Evolutionary conservation across 1,140 invertebrate species (phyloP).

Genomic region (Apocrypta bakeri): DNA sequence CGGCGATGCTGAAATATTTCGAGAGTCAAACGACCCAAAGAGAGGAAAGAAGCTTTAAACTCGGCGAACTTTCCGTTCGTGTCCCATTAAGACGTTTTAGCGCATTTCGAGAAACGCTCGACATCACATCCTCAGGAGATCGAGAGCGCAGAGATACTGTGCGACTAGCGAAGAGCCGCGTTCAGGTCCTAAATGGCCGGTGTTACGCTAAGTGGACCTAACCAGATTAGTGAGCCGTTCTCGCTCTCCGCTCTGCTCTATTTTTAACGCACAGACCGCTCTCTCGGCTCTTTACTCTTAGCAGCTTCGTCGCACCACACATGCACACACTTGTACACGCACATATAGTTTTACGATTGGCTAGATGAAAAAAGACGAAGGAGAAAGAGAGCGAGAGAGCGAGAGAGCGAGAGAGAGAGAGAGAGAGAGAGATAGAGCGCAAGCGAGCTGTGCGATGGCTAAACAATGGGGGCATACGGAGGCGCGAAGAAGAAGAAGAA

Average conservation of each 20-base stretch:
- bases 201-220: conserved; percentile 70
- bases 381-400: not conserved
- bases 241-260: conserved; percentile 60
- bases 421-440: not conserved
- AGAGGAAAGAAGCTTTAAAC: not conserved
- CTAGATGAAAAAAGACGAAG: not conserved
- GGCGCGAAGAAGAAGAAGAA: conserved; percentile 35
- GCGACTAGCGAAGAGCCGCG: conserved; percentile 55
- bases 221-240: conserved; percentile 69
- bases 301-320: conserved; percentile 9
- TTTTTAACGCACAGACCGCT: conserved; percentile 63
- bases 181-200: conserved; percentile 69
- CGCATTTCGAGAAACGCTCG: conserved; percentile 61
- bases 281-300: conserved; percentile 38
- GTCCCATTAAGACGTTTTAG: conserved; percentile 67
- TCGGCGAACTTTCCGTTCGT: conserved; percentile 47
- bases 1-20: not conserved
- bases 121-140: not conserved
- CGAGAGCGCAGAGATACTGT: not conserved
- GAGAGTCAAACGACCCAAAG: not conserved
- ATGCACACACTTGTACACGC: too few relatives aligned
- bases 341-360: conserved; percentile 8
- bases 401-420: not conserved
- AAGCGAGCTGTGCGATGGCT: not conserved
- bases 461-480: not conserved